Percentiles rank a stretch among this genome's conserved stretches.
Conservation (phyloP, 2,797 vertebrate species). For the Eulemur albifrons region DNA sequence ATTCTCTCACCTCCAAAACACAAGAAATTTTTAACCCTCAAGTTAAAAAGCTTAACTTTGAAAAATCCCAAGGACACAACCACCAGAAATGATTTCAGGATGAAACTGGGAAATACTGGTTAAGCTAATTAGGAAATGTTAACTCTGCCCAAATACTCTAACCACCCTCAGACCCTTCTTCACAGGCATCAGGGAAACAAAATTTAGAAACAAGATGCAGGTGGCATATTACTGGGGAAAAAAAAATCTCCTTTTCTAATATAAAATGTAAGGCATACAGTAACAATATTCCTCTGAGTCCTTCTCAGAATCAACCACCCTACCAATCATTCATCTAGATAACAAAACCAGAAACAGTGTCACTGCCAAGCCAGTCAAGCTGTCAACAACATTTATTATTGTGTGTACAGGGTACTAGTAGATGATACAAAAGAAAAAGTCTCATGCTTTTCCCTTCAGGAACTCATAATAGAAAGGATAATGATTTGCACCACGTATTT, state of each 20-base stretch:
- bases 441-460: neutral
- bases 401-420: neutral
- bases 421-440: neutral
- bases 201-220: neutral
- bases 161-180: neutral
- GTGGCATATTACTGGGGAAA: neutral
- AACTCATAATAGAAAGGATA: neutral
- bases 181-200: neutral
- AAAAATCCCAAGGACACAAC: neutral
- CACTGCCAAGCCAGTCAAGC: neutral
- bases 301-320: neutral
- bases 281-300: neutral
- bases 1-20: constrained; percentile 48
- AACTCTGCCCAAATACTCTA: neutral
- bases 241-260: neutral
- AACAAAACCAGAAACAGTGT: neutral
- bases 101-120: neutral
- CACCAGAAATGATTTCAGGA: neutral
- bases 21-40: constrained; percentile 14
- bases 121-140: neutral
- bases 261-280: neutral
- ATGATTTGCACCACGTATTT: neutral
- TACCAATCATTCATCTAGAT: neutral
- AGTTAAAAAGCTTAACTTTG: constrained; percentile 31
- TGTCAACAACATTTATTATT: neutral